Evolutionary conservation across 1,140 invertebrate genomes (phyloP).

Genomic region (Eurosta solidaginis): DNA sequence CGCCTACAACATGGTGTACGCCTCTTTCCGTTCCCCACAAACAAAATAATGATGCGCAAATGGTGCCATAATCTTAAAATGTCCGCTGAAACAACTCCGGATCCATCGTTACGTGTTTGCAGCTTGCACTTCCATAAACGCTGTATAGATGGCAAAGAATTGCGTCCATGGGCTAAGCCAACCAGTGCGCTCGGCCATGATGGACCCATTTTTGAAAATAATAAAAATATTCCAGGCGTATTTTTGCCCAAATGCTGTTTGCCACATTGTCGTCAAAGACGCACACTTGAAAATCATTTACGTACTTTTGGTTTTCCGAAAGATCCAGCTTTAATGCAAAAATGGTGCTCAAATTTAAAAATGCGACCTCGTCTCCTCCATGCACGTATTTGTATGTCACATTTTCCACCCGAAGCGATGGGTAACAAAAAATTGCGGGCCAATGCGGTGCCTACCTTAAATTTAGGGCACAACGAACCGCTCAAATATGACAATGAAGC

Average conservation of each 20-base stretch:
- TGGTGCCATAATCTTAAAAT: conserved; percentile 52
- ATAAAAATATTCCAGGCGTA: conserved; percentile 51
- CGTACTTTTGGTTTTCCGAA: conserved; percentile 46
- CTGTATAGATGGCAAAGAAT: conserved; percentile 50
- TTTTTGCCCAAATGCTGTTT: conserved; percentile 50
- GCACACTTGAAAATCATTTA: conserved; percentile 49
- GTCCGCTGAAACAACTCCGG: conserved; percentile 33
- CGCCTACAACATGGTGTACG: conserved; percentile 48
- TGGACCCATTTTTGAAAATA: conserved; percentile 51
- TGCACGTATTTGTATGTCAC: conserved; percentile 50
- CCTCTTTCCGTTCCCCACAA: conserved; percentile 46
- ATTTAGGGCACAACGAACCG: conserved; percentile 48
- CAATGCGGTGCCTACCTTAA: conserved; percentile 51
- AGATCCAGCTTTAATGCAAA: conserved; percentile 35
- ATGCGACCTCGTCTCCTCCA: conserved; percentile 42
- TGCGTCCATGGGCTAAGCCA: conserved; percentile 52
- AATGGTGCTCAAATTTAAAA: conserved; percentile 49
- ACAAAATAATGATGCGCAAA: conserved; percentile 45
- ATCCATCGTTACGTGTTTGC: conserved; percentile 40
- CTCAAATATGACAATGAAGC: conserved; percentile 36
- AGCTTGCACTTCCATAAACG: conserved; percentile 51
- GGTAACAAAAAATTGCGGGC: conserved; percentile 51
- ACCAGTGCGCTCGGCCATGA: conserved; percentile 49
- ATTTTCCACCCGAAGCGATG: conserved; percentile 49
- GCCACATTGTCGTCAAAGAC: conserved; percentile 45